phyloP scores from a whole-genome alignment of 2,888 invertebrate species.

The Temnothorax rugatulus region DNA sequence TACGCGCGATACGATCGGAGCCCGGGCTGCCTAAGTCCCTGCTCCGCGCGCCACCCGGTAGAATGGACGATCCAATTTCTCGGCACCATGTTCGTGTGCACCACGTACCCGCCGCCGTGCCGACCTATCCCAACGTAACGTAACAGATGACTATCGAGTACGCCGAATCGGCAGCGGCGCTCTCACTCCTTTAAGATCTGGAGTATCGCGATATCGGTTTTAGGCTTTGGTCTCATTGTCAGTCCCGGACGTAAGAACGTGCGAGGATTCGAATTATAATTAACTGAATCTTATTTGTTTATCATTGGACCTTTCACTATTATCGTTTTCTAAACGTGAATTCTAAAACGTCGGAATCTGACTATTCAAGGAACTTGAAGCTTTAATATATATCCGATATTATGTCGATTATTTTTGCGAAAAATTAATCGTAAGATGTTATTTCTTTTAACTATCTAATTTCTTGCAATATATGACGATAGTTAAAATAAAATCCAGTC shows the following conservation, averaged over 20 bases:
- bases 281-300: not conserved
- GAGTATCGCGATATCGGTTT: conserved; percentile 23
- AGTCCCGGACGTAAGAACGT: not conserved
- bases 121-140: conserved; percentile 85
- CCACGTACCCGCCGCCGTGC: conserved; percentile 71
- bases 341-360: not conserved
- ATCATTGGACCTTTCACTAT: not conserved
- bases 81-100: conserved; percentile 74
- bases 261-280: not conserved
- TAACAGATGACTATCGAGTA: conserved; percentile 83
- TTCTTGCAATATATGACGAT: not conserved
- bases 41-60: conserved; percentile 77
- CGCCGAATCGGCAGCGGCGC: conserved; percentile 73
- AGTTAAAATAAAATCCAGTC: not conserved
- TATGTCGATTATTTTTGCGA: not conserved
- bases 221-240: not conserved
- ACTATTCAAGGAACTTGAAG: not conserved
- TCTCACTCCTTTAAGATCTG: conserved; percentile 68
- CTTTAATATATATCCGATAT: no score
- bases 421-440: not conserved
- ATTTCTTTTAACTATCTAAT: not conserved
- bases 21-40: conserved; percentile 46
- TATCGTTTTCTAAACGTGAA: not conserved
- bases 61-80: conserved; percentile 83
- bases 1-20: not conserved